Evolutionary conservation across 37 sponge, comb jelly and placozoan species (phyloP).

Genomic region (Dysidea cf. avara): DNA sequence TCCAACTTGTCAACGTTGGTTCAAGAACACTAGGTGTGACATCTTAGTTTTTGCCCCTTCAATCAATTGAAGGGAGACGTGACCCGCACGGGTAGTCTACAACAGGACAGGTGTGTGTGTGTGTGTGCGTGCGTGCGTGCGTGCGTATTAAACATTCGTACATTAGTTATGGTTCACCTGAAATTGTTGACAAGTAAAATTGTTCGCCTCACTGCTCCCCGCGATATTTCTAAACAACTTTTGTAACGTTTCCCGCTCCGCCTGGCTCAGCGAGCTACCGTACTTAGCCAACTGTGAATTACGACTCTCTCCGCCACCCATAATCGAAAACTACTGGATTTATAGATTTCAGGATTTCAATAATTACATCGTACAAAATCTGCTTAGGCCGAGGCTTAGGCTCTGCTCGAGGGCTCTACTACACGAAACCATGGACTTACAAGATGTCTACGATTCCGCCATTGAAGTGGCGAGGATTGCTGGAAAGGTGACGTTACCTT

Average conservation of each 20-base stretch:
- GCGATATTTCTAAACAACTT: slow-evolving; percentile 29
- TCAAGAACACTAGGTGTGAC: too few species aligned
- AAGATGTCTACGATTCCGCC: slow-evolving; percentile 61
- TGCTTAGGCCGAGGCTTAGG: not conserved
- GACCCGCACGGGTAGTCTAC: too few species aligned
- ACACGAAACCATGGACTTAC: slow-evolving; percentile 5
- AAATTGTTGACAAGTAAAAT: slow-evolving; percentile 16
- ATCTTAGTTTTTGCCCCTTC: too few species aligned
- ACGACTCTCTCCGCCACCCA: slow-evolving; percentile 53
- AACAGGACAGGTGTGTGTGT: too few species aligned
- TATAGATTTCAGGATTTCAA: not conserved
- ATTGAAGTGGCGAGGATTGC: slow-evolving; percentile 59
- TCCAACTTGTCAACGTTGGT: too few species aligned
- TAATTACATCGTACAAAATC: too few species aligned
- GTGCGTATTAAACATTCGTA: too few species aligned
- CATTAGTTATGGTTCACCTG: slow-evolving; percentile 16
- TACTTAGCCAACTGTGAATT: slow-evolving; percentile 16
- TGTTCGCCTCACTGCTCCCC: slow-evolving; percentile 11
- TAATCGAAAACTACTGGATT: slow-evolving; percentile 11
- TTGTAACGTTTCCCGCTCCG: slow-evolving; percentile 31
- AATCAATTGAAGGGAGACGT: too few species aligned
- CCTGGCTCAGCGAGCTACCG: slow-evolving; percentile 33
- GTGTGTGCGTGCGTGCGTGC: too few species aligned
- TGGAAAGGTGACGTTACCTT: slow-evolving; percentile 66
- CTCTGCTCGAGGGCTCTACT: not conserved